Percentiles rank a stretch among this genome's conserved stretches.
Evolutionary conservation across 2,797 vertebrate genomes (phyloP).

Genomic region (Onychomys torridus): DNA sequence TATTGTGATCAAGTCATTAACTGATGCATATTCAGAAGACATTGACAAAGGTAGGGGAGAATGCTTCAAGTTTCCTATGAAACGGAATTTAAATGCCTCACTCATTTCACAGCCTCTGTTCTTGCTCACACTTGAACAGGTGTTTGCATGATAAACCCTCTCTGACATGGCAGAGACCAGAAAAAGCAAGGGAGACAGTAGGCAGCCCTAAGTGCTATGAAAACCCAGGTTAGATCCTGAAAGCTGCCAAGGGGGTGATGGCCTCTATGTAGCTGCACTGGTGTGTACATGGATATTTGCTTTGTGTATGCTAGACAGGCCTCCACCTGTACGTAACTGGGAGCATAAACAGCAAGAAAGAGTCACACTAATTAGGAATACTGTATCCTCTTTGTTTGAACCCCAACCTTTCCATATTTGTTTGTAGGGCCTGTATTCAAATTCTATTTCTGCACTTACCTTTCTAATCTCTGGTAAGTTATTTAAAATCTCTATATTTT

Average conservation of each 20-base stretch:
- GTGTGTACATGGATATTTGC: neutral
- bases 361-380: neutral
- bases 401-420: constrained; percentile 1
- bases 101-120: neutral
- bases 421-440: constrained; percentile 39
- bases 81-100: neutral
- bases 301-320: constrained; percentile 7
- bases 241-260: neutral
- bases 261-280: neutral
- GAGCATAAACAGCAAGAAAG: neutral
- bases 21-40: neutral
- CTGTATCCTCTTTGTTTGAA: constrained; percentile 1
- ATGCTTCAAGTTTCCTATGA: neutral
- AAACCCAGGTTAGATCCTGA: neutral
- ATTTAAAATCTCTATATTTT: constrained; percentile 60
- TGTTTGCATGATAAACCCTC: neutral
- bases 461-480: constrained; percentile 30
- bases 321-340: neutral
- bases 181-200: neutral
- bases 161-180: neutral
- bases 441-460: constrained; percentile 50
- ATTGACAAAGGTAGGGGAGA: neutral
- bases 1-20: constrained; percentile 56
- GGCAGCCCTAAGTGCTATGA: neutral
- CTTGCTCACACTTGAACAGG: neutral